These are phyloP conservation scores for Lamprotornis superbus DNA, from an alignment of 2,113 vertebrate genomes.

Conservation along the genomic window DNA sequence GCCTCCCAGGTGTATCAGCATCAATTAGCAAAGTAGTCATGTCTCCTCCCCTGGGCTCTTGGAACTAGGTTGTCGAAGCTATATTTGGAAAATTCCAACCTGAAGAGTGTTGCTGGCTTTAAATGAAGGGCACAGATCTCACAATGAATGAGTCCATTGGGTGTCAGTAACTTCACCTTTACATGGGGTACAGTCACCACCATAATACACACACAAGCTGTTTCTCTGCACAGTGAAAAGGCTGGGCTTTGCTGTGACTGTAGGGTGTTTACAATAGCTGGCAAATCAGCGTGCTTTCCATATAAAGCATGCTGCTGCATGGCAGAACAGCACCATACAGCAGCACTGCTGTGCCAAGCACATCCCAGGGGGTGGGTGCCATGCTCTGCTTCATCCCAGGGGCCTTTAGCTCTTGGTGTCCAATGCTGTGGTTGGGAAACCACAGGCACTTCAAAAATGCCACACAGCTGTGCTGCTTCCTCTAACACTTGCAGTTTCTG, in stretches of 20 bases:
- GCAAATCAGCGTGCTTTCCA: neutral
- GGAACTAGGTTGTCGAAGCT: constrained; percentile 49
- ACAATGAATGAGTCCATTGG: neutral
- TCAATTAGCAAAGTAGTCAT: constrained; percentile 51
- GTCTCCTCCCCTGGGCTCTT: constrained; percentile 14
- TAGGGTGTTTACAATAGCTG: neutral
- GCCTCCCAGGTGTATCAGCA: constrained; percentile 3
- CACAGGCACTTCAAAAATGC: neutral
- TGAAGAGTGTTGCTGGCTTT: neutral
- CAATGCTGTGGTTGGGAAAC: neutral
- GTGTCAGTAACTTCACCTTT: constrained; percentile 3
- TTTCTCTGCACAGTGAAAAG: neutral
- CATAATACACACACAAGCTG: neutral
- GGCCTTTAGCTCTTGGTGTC: neutral
- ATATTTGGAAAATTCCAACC: constrained; percentile 42
- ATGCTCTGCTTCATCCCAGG: neutral
- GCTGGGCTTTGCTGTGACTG: neutral
- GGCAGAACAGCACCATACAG: neutral
- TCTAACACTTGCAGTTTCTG: neutral
- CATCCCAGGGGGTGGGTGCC: neutral
- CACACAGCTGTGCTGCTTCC: neutral
- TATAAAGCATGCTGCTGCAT: neutral
- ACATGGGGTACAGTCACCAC: neutral
- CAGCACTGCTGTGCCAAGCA: neutral
- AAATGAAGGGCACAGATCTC: constrained; percentile 36